A percentile compares a stretch with the other conserved stretches of the same genome.
phyloP scores from a whole-genome alignment of 2,888 invertebrate species.

The Sisyra terminalis region DNA sequence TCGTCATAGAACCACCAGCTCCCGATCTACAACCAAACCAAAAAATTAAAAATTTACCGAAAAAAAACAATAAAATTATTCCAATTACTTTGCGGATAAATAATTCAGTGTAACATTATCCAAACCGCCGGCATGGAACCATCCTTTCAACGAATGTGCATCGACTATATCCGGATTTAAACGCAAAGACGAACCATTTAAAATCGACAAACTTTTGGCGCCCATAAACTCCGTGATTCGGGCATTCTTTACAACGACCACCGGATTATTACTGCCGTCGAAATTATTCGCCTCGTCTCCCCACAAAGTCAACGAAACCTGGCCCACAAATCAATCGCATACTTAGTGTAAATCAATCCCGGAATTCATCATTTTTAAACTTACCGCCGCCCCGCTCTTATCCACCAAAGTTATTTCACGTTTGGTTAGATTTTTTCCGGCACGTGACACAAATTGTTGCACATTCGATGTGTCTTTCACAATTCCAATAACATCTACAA shows the following conservation, averaged over 20 bases:
- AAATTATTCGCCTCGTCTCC: conserved; percentile 77
- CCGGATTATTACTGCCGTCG: conserved; percentile 55
- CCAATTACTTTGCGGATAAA: conserved; percentile 3
- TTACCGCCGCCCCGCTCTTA: conserved; percentile 55
- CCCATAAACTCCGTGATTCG: conserved; percentile 78
- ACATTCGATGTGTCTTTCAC: conserved; percentile 59
- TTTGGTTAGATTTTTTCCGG: conserved; percentile 73
- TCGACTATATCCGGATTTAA: conserved; percentile 82
- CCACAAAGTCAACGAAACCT: conserved; percentile 82
- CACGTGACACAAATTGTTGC: conserved; percentile 50
- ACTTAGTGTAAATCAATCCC: not conserved
- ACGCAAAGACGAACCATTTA: conserved; percentile 41
- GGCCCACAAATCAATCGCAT: conserved; percentile 10
- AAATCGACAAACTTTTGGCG: conserved; percentile 48
- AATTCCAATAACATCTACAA: conserved; percentile 76
- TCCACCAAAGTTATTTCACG: conserved; percentile 80
- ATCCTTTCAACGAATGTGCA: conserved; percentile 71
- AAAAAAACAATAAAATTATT: not conserved
- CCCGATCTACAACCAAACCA: conserved; percentile 20
- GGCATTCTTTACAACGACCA: conserved; percentile 73
- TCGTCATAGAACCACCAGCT: conserved; percentile 29
- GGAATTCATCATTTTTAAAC: conserved; percentile 8
- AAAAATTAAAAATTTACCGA: not conserved
- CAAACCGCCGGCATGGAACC: conserved; percentile 63
- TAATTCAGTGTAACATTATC: conserved; percentile 39